These are phyloP conservation scores for Gephyroberyx darwinii DNA, from an alignment of 2,797 vertebrate genomes.

Conservation along the genomic window DNA sequence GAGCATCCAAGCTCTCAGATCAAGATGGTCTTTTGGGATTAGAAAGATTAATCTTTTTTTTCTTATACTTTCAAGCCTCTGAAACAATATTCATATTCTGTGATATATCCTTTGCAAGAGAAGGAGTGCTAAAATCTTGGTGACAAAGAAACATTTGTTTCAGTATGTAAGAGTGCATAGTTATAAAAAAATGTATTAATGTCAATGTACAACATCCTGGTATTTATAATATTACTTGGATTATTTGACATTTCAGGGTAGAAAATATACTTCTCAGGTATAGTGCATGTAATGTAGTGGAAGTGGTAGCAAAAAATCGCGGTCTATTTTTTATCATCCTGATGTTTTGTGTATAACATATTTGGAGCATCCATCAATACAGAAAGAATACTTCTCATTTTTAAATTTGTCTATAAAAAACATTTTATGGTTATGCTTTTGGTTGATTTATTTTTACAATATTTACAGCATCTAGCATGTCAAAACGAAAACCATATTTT, in stretches of 20 bases:
- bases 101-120: conserved; percentile 59
- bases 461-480: conserved; percentile 3
- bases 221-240: not conserved
- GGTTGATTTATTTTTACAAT: not conserved
- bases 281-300: too few species aligned
- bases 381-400: too few species aligned
- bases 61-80: conserved; percentile 75
- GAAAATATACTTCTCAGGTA: too few species aligned
- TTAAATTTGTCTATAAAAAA: too few species aligned
- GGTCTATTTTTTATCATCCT: too few species aligned
- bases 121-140: conserved; percentile 30
- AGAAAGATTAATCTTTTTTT: conserved; percentile 78
- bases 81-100: conserved; percentile 81
- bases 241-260: too few species aligned
- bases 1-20: conserved; percentile 78
- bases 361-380: too few species aligned
- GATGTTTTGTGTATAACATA: too few species aligned
- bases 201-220: not conserved
- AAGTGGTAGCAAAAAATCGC: too few species aligned
- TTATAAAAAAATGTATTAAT: conserved; percentile 10
- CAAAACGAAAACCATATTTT: conserved; percentile 22
- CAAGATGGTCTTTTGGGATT: conserved; percentile 85
- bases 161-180: not conserved
- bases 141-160: conserved; percentile 61
- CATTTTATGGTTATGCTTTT: too few species aligned